Evolutionary conservation across 2,113 vertebrate genomes (phyloP).

Genomic region (Psilopsiagon aurifrons): DNA sequence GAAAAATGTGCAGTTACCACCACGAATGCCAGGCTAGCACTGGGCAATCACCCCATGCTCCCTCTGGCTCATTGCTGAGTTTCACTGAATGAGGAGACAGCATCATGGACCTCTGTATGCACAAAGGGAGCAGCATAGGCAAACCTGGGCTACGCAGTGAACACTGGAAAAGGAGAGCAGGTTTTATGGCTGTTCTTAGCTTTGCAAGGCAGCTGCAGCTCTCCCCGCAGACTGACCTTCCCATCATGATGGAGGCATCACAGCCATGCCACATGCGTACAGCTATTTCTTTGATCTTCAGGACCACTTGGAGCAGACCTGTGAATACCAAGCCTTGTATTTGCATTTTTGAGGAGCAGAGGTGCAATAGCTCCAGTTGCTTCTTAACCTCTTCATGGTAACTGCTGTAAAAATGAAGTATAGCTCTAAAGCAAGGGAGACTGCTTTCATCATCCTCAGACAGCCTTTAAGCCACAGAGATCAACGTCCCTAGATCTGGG

Average conservation of each 20-base stretch:
- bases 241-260: neutral
- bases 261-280: rapidly evolving
- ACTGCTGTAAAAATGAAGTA: neutral
- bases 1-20: neutral
- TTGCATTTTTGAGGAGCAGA: neutral
- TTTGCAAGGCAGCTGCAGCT: neutral
- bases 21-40: neutral
- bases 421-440: neutral
- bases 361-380: neutral
- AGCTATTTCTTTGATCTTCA: neutral
- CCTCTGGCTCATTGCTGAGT: neutral
- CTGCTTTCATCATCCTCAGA: neutral
- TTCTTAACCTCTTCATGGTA: neutral
- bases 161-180: neutral
- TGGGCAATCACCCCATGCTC: rapidly evolving
- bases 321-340: neutral
- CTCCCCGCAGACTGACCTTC: neutral
- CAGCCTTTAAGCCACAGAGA: neutral
- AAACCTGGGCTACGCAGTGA: neutral
- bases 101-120: rapidly evolving
- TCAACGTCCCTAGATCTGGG: neutral
- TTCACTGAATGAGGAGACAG: rapidly evolving
- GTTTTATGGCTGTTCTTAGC: neutral
- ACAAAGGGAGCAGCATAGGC: neutral
- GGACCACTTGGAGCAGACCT: neutral